Base-by-base conservation (phyloP, 92 coral and sea anemone species). In the Pocillopora grandis region DNA sequence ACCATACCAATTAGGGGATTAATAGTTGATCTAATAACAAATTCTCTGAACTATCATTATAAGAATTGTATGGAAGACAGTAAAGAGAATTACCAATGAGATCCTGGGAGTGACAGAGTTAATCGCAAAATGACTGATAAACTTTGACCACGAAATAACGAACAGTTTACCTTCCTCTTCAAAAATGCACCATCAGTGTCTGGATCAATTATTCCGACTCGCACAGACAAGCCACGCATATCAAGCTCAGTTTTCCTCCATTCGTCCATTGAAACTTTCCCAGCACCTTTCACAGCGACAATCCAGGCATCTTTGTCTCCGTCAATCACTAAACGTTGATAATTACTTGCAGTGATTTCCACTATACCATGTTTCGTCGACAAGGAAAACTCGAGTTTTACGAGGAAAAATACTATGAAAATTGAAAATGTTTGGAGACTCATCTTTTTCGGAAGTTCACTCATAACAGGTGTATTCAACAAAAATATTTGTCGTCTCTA, bases 131-230 rank as follows among this genome's bases (percentile, higher is more conserved):
- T 42, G 0, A 3, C 52, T 42, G 4, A 42, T 42, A 3, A 42
- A 3, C 52, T 42, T 42, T 42, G 52, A 3, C 52, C 52, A 42
- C 4, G 52, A 42, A 42, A 7, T 42, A 42, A 42, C 4, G 52
- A 42, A 42, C 52, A 42, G 52, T 92, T 62, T 80, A 94, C 99
- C 93, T 94, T 92, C 80, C 92, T 83, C 72, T 90, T 92, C 61
- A 95, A 76, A 66, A 94, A 92, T 49, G 91, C 98, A 1, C 96
- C 98, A 62, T 96, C 95, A 62, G 86, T 90, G 10, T 79, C 61
- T 1, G 98, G 92, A 85, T 96, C 98, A 66, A 96, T 82, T 42
- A 96, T 86, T 21, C 98, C 99, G 1, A 94, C 95, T 79, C 93
- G 86, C 10, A 94, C 94, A 12, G 73, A 49, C 80, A 96, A 80